Percentiles rank a stretch among this genome's conserved stretches.
phyloP scores from a whole-genome alignment of 92 coral and sea anemone genomes.

The Zoanthus gigantus region DNA sequence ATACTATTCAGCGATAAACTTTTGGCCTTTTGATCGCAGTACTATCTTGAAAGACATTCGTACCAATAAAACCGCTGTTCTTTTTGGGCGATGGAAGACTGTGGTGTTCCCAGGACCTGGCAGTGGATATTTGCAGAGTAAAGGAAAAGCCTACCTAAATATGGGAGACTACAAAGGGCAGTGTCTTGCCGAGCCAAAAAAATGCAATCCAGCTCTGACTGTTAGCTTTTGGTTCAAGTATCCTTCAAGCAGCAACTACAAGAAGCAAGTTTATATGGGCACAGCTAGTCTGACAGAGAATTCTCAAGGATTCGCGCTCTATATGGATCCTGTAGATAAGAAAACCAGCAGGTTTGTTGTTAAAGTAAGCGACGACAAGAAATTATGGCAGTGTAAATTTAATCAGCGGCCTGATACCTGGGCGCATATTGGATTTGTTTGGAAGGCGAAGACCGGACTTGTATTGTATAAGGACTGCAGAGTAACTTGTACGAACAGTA shows the following conservation, averaged over 20 bases:
- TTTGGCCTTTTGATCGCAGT: constrained; percentile 81
- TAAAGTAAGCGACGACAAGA: constrained; percentile 58
- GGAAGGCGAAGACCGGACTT: constrained; percentile 74
- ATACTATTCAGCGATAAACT: constrained; percentile 60
- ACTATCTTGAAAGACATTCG: constrained; percentile 56
- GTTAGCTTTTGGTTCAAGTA: constrained; percentile 83
- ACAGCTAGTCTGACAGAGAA: constrained; percentile 54
- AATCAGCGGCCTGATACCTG: constrained; percentile 52
- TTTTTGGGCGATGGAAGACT: constrained; percentile 56
- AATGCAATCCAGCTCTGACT: constrained; percentile 62
- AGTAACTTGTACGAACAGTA: constrained; percentile 12
- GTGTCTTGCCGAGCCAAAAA: constrained; percentile 74
- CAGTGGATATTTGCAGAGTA: constrained; percentile 58
- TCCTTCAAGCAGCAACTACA: constrained; percentile 21
- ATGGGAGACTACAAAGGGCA: constrained; percentile 66
- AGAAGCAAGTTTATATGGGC: constrained; percentile 66
- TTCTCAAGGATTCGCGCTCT: constrained; percentile 70
- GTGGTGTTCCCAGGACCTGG: constrained; percentile 63
- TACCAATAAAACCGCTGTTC: constrained; percentile 61
- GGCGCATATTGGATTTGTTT: constrained; percentile 81
- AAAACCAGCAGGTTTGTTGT: constrained; percentile 55
- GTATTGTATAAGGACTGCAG: constrained; percentile 73
- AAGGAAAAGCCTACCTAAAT: constrained; percentile 61
- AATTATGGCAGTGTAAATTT: constrained; percentile 65
- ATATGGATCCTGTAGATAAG: constrained; percentile 53